Base-by-base conservation (phyloP, 2,113 vertebrate genomes). In the Scopus umbretta region DNA sequence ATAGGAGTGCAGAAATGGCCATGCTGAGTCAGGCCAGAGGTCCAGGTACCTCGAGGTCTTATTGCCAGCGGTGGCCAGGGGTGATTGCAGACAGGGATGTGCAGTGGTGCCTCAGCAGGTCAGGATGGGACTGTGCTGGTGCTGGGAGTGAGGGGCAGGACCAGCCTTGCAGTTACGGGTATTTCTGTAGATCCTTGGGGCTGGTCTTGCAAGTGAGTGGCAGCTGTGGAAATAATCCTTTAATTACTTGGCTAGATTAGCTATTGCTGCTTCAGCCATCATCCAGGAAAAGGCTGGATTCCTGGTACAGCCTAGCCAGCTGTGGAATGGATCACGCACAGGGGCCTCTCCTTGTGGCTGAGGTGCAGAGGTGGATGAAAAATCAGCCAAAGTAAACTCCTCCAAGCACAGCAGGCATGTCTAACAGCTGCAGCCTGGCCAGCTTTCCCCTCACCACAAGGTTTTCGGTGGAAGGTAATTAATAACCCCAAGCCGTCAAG, bases 41-140 rank as follows among this genome's bases (percentile, higher is more conserved):
- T 53, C n/a, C 17, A 13, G 13, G 19, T 45, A 2, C 23, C 11
- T 47, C 0, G 0, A 26, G 15, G 17, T 52, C 36, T 52, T 85
- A 5, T 5, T 61, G 30, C 36, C 56, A 23, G 34, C 6, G 1
- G 16, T 58, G 56, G 30, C 34, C 30, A 49, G 42, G 9, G 15
- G 7, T 76, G 25, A 7, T 22, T 80, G 29, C 47, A 43, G 66
- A 22, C 12, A 56, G 25, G 15, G n/a, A 26, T 1, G 3, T 42
- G 59, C 18, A 55, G 3, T n/a, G 21, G 5, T 59, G 26, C 13
- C 47, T 95, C 47, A 83, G 36, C 15, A 83, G 62, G 36, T 59
- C 67, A 40, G 27, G 84, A 38, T 25, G 15, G 38, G n/a, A 36
- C 19, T 1, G 1, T 2, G 3, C 42, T 67, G 16, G 8, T 65